Evolutionary conservation across 2,113 vertebrate genomes (phyloP).

Genomic region (Halichoerus grypus): DNA sequence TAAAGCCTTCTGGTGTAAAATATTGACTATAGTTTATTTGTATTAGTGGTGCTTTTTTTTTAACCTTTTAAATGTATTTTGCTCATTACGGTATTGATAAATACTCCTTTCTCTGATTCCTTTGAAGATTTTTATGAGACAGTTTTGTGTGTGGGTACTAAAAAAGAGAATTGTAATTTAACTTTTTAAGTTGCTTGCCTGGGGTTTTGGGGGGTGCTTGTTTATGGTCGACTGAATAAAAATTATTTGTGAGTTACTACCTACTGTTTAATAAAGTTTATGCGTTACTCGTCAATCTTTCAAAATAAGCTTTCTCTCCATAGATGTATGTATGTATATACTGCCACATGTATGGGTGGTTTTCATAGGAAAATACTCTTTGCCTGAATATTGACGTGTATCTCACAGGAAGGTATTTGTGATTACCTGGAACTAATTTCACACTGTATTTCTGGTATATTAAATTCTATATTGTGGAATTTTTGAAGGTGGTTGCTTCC

Average conservation of each 20-base stretch:
- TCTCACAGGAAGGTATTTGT: slow-evolving; percentile 13
- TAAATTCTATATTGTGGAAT: slow-evolving; percentile 32
- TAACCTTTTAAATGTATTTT: slow-evolving; percentile 9
- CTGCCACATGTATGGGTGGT: not conserved
- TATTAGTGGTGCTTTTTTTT: slow-evolving; percentile 2
- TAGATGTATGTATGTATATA: not conserved
- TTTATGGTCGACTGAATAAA: slow-evolving; percentile 28
- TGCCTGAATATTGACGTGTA: slow-evolving; percentile 37
- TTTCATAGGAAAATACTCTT: slow-evolving; percentile 13
- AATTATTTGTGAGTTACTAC: slow-evolving; percentile 18
- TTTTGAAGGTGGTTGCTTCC: slow-evolving; percentile 21
- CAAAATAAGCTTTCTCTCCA: slow-evolving; percentile 9
- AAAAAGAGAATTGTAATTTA: slow-evolving; percentile 47
- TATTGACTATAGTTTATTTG: slow-evolving; percentile 28
- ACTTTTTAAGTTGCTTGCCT: slow-evolving; percentile 7
- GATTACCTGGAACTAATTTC: slow-evolving; percentile 15
- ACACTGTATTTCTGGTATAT: slow-evolving; percentile 16
- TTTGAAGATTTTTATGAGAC: slow-evolving; percentile 48
- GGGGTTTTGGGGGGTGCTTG: not conserved
- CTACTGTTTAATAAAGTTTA: slow-evolving; percentile 42
- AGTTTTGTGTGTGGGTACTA: not conserved
- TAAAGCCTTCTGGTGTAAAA: slow-evolving; percentile 30
- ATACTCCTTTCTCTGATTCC: slow-evolving; percentile 25
- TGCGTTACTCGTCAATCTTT: not conserved
- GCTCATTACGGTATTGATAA: not conserved